Conservation (phyloP, 1,140 invertebrate genomes). For the Copidosoma floridanum region DNA sequence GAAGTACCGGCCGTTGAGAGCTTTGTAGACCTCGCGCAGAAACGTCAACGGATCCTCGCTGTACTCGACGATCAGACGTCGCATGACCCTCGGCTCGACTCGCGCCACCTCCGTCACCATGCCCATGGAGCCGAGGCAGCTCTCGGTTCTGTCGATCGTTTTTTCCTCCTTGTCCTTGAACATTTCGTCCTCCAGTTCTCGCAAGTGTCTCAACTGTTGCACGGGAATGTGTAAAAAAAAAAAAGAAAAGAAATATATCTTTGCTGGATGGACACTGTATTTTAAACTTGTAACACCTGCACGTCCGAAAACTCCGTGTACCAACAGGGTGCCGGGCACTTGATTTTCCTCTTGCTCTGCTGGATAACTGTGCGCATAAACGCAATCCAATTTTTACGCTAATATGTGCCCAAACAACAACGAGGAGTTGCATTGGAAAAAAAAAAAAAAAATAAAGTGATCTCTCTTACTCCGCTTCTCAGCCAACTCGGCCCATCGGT, state of each 20-base stretch:
- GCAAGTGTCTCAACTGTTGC: slow-evolving; percentile 33
- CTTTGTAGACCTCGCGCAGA: slow-evolving; percentile 45
- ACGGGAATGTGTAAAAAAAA: too few species aligned
- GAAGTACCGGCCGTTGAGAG: slow-evolving; percentile 45
- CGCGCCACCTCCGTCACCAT: slow-evolving; percentile 40
- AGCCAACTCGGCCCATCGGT: slow-evolving; percentile 7
- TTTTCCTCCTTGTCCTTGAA: slow-evolving; percentile 40
- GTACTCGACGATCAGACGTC: slow-evolving; percentile 31
- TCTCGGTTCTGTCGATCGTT: slow-evolving; percentile 35
- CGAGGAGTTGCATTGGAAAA: too few species aligned
- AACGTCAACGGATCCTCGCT: slow-evolving; percentile 40
- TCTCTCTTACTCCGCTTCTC: slow-evolving; percentile 2
- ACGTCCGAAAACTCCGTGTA: slow-evolving; percentile 48
- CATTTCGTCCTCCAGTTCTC: slow-evolving; percentile 39
- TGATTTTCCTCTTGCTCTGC: not conserved
- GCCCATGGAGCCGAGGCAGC: slow-evolving; percentile 40
- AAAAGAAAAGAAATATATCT: too few species aligned
- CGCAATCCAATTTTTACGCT: too few species aligned
- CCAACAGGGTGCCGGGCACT: slow-evolving; percentile 38
- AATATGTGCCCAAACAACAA: too few species aligned
- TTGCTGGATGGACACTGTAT: not conserved
- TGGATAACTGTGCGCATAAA: too few species aligned
- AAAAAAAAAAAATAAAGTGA: too few species aligned
- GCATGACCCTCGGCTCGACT: slow-evolving; percentile 36
- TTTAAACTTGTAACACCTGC: slow-evolving; percentile 38